A percentile compares a stretch with the other conserved stretches of the same genome.
phyloP scores from a whole-genome alignment of 2,113 vertebrate species.

The Halichoerus grypus region DNA sequence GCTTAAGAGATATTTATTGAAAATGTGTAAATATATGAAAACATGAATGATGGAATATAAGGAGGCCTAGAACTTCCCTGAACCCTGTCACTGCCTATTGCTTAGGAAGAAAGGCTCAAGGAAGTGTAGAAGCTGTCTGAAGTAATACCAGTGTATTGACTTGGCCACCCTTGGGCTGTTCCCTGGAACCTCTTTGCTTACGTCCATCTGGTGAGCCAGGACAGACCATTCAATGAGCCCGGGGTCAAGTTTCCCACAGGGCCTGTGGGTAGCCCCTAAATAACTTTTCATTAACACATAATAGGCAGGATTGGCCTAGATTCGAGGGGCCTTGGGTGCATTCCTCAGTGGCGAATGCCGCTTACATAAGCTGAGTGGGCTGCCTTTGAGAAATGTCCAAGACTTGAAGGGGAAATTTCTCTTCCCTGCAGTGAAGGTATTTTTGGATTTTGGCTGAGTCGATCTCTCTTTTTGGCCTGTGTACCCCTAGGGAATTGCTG shows the following conservation, averaged over 20 bases:
- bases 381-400: conserved; percentile 21
- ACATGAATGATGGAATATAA: neutral
- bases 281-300: conserved; percentile 53
- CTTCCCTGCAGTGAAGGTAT: conserved; percentile 53
- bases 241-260: neutral
- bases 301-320: conserved; percentile 24
- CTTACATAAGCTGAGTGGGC: conserved; percentile 15
- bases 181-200: neutral
- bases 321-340: neutral
- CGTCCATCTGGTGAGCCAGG: neutral
- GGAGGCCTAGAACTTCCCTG: neutral
- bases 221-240: neutral
- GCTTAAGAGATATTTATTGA: neutral
- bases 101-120: neutral
- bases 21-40: neutral
- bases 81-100: neutral
- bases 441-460: conserved; percentile 28
- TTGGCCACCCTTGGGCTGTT: neutral
- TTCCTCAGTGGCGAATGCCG: neutral
- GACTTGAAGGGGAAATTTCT: neutral
- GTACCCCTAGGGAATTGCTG: neutral
- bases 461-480: conserved; percentile 35
- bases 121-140: neutral
- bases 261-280: neutral
- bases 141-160: neutral